phyloP scores from a whole-genome alignment of 2,888 invertebrate species.

The Brachyopa scutellaris region DNA sequence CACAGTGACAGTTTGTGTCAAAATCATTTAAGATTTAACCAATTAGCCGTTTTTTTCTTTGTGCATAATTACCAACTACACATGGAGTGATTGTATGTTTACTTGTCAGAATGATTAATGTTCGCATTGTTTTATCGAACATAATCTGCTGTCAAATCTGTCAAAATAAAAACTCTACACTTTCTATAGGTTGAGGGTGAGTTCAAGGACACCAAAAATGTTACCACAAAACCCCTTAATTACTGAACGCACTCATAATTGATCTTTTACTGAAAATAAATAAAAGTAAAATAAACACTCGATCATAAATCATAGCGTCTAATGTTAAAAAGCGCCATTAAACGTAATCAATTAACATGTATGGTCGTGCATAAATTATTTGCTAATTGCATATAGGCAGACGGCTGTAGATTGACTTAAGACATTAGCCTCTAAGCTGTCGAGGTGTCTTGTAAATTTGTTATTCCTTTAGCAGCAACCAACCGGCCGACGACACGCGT shows the following conservation, averaged over 20 bases:
- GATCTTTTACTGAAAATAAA: slow-evolving; percentile 43
- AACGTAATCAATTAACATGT: slow-evolving; percentile 68
- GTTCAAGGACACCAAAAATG: slow-evolving; percentile 31
- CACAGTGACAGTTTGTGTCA: neutral
- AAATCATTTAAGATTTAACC: slow-evolving; percentile 10
- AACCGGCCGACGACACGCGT: neutral
- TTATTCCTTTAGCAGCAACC: slow-evolving; percentile 15
- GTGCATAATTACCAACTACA: neutral
- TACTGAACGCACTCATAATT: slow-evolving; percentile 14
- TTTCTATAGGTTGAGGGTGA: neutral
- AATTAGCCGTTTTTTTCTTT: slow-evolving; percentile 20
- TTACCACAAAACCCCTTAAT: slow-evolving; percentile 20
- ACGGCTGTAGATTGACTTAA: slow-evolving; percentile 15
- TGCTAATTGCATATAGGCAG: slow-evolving; percentile 21
- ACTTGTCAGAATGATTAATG: slow-evolving; percentile 57
- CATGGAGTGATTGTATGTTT: slow-evolving; percentile 37
- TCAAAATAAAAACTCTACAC: slow-evolving; percentile 17
- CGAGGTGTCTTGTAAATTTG: slow-evolving; percentile 51
- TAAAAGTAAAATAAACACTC: neutral
- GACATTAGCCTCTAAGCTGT: slow-evolving; percentile 55
- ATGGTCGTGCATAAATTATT: slow-evolving; percentile 67
- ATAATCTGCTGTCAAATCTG: slow-evolving; percentile 31
- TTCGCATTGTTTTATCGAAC: slow-evolving; percentile 11
- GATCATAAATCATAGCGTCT: slow-evolving; percentile 59
- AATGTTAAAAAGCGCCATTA: slow-evolving; percentile 65